phyloP scores from a whole-genome alignment of 2,888 invertebrate species.

The Platycheirus albimanus region DNA sequence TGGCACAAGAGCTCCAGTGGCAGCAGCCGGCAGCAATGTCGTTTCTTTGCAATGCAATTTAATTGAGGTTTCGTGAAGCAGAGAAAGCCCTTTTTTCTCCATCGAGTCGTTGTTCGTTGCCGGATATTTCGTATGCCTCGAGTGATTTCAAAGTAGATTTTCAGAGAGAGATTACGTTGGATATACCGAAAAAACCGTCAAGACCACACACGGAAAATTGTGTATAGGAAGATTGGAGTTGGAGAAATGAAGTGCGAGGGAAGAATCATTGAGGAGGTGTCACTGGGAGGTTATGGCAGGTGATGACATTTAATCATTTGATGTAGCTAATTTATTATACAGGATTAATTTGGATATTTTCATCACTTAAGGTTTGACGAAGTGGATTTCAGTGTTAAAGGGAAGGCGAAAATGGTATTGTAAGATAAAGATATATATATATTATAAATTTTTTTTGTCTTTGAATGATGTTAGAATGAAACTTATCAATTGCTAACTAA shows the following conservation, averaged over 20 bases:
- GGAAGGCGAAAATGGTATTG: not conserved
- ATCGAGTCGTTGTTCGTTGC: not conserved
- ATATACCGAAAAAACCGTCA: slow-evolving; percentile 3
- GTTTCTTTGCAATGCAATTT: slow-evolving; percentile 58
- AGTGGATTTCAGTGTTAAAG: not conserved
- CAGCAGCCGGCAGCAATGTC: slow-evolving; percentile 22
- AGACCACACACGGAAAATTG: slow-evolving; percentile 21
- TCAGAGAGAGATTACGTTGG: slow-evolving; percentile 50
- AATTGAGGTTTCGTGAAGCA: slow-evolving; percentile 71
- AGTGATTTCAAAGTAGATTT: slow-evolving; percentile 53
- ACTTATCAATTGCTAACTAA: too few species aligned
- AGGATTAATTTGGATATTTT: slow-evolving; percentile 44
- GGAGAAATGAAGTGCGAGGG: slow-evolving; percentile 28
- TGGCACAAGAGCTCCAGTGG: slow-evolving; percentile 11
- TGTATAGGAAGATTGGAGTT: not conserved
- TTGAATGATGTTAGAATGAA: too few species aligned
- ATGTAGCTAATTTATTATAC: slow-evolving; percentile 44
- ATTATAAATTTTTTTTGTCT: too few species aligned
- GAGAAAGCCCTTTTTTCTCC: slow-evolving; percentile 66
- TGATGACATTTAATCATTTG: slow-evolving; percentile 60
- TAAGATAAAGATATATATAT: too few species aligned
- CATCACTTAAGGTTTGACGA: slow-evolving; percentile 5
- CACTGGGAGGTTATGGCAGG: slow-evolving; percentile 54
- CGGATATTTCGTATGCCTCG: slow-evolving; percentile 47
- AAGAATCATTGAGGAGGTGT: slow-evolving; percentile 36